phyloP scores from a whole-genome alignment of 2,797 vertebrate species.

The Phoebastria nigripes region DNA sequence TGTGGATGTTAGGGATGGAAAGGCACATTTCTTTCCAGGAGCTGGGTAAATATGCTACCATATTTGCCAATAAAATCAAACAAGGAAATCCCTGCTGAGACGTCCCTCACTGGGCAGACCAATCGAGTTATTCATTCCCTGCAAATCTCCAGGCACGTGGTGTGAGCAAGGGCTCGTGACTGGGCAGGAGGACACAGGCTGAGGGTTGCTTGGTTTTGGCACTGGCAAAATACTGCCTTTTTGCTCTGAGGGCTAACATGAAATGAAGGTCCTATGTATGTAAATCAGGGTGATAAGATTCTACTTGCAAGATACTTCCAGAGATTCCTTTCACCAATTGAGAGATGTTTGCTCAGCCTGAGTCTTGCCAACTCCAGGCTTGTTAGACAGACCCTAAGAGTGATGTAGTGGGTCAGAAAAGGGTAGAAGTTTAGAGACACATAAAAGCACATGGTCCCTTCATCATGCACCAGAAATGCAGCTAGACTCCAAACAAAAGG shows the following conservation, averaged over 20 bases:
- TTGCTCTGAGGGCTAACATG: background rate
- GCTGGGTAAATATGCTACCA: background rate
- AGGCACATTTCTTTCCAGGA: background rate
- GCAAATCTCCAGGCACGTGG: background rate
- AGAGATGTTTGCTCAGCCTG: background rate
- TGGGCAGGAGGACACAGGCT: background rate
- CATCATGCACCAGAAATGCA: background rate
- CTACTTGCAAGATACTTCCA: background rate
- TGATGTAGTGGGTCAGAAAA: background rate
- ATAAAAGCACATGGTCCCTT: background rate
- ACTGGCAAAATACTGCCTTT: background rate
- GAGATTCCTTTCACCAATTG: background rate
- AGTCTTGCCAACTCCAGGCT: background rate
- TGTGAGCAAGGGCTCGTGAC: background rate
- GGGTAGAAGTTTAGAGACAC: background rate
- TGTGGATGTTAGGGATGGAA: background rate
- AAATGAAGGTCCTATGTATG: background rate
- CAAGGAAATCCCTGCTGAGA: background rate
- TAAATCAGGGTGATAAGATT: background rate
- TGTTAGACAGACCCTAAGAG: background rate
- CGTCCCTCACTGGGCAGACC: background rate
- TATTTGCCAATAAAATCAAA: slow-evolving; percentile 19
- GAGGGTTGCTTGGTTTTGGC: background rate
- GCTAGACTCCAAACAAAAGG: background rate
- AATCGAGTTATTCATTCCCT: background rate